Base-by-base conservation (phyloP, 2,113 vertebrate genomes). In the Hepsetus odoe region DNA sequence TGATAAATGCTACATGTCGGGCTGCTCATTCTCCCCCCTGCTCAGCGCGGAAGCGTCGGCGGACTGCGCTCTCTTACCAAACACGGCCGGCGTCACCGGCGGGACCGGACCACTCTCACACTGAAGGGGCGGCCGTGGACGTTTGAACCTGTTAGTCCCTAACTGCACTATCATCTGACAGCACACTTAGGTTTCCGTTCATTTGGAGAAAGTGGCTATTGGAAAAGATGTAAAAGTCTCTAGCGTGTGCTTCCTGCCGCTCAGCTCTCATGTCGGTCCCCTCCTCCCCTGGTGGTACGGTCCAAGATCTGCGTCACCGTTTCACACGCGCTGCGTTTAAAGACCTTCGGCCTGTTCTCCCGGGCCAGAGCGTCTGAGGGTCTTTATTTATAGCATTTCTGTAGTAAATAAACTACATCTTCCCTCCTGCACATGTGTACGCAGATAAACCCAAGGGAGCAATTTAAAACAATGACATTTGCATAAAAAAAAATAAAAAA, bases 21-120 rank as follows among this genome's bases (percentile, higher is more conserved):
- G 79, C 85, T 46, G 75, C 80, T 88, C 93, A 94, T 94, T 87
- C 82, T 93, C 79, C 86, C 67, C 81, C 76, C 83, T 85, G 79
- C 80, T 85, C 49, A 55, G 65, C 11, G 92, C 90, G 89, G 89
- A 91, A 90, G 85, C 77, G 26, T 44, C 59, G 30, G 30, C 30
- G 18, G 18, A 16, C 26, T 49, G 20, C 56, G 68, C 16, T 70
- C 35, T 30, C 28, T 3, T 0, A 61, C 67, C 13, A 62, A 44
- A 49, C 67, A 59, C 0, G 3, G 5, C 14, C 20, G 38, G 30
- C 70, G 77, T 65, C 61, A 69, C 22, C 11, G 3, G 6, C 62
- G 14, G 73, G 74, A 0, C 24, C 4, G 28, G 5, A 64, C 77
- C 78, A 83, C 10, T 89, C 10, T 14, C 0, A 2, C 20, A 42